phyloP scores from a whole-genome alignment of 1,140 invertebrate species.

The Babylonia areolata region DNA sequence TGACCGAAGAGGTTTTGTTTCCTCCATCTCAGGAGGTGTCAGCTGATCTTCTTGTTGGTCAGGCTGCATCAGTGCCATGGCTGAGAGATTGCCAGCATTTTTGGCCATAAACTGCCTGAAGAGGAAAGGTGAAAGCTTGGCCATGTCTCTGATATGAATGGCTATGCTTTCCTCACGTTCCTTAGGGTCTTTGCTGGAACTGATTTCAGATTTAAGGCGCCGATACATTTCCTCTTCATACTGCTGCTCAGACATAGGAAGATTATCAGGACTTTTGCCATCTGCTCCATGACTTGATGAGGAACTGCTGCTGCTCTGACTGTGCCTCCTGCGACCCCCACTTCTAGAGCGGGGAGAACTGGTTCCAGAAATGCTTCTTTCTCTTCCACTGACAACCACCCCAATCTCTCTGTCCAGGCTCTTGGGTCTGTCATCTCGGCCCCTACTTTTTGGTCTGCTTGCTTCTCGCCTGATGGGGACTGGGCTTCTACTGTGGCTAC shows the following conservation, averaged over 20 bases:
- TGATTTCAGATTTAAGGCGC: constrained; percentile 28
- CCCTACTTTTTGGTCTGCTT: constrained; percentile 13
- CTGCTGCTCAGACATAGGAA: constrained; percentile 13
- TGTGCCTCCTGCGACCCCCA: neutral
- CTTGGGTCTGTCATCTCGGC: constrained; percentile 10
- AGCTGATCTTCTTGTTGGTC: neutral
- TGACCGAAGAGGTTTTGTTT: constrained; percentile 26
- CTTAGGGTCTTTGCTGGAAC: constrained; percentile 13
- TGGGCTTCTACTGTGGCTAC: neutral
- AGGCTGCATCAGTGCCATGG: neutral
- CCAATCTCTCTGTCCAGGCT: constrained; percentile 19
- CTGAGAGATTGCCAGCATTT: constrained; percentile 33
- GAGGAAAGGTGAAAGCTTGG: constrained; percentile 28
- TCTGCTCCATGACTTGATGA: constrained; percentile 13
- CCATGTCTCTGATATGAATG: constrained; percentile 33
- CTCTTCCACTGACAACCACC: neutral
- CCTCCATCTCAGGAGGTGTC: neutral
- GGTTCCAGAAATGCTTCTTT: neutral
- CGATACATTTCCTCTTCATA: constrained; percentile 38
- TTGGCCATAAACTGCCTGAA: constrained; percentile 34
- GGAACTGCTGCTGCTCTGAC: constrained; percentile 32
- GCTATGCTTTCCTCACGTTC: constrained; percentile 34
- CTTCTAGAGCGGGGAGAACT: neutral
- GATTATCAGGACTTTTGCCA: neutral
- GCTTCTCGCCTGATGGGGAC: neutral